phyloP scores from a whole-genome alignment of 2,113 vertebrate genomes.

The Bostrychus sinensis region DNA sequence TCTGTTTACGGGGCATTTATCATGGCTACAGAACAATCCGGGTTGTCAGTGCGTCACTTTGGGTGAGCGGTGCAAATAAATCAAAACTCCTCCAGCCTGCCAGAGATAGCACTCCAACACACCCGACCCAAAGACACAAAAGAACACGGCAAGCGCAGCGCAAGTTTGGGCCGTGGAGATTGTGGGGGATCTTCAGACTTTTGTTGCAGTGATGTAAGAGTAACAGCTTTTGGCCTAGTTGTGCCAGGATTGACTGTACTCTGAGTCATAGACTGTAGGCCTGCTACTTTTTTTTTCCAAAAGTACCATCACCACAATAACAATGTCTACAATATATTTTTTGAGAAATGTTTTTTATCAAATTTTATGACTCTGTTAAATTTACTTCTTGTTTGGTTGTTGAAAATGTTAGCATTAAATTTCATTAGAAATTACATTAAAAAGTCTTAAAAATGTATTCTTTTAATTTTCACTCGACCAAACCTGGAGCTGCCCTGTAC shows the following conservation, averaged over 20 bases:
- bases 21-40: slow-evolving; percentile 64
- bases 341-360: too few relatives aligned
- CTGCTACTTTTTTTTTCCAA: neutral
- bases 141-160: neutral
- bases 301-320: neutral
- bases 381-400: too few relatives aligned
- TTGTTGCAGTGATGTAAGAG: slow-evolving; percentile 4
- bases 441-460: too few relatives aligned
- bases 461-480: too few relatives aligned
- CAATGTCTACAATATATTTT: too few relatives aligned
- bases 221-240: neutral
- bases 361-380: too few relatives aligned
- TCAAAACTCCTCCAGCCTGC: slow-evolving; percentile 64
- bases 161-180: slow-evolving; percentile 11
- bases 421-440: too few relatives aligned
- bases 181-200: slow-evolving; percentile 1
- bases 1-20: slow-evolving; percentile 72
- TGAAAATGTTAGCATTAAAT: too few relatives aligned
- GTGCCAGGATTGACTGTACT: neutral
- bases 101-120: slow-evolving; percentile 43
- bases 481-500: too few relatives aligned
- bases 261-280: neutral
- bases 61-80: slow-evolving; percentile 62
- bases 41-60: slow-evolving; percentile 60
- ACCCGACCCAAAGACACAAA: slow-evolving; percentile 34